These are phyloP conservation scores for Danaus melanippus DNA, from an alignment of 1,140 invertebrate genomes.

Conservation along the genomic window DNA sequence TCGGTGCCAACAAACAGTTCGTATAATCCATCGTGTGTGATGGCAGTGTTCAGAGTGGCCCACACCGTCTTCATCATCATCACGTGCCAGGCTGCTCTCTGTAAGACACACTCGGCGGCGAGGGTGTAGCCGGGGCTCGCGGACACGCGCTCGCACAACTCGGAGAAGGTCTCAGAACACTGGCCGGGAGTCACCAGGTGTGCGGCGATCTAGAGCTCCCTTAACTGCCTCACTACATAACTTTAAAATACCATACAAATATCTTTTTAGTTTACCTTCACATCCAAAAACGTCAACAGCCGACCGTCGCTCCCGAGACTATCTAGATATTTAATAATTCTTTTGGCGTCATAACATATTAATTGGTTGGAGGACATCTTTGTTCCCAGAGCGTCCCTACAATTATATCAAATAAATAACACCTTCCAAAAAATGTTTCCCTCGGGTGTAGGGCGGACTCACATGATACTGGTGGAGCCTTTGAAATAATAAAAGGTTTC, in stretches of 20 bases:
- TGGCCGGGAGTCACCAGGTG: slow-evolving; percentile 41
- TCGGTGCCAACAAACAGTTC: slow-evolving; percentile 68
- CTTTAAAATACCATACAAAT: too few relatives aligned
- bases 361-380: slow-evolving; percentile 26
- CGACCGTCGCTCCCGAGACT: slow-evolving; percentile 14
- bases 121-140: slow-evolving; percentile 31
- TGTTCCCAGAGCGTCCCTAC: slow-evolving; percentile 21
- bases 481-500: slow-evolving; percentile 36
- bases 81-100: slow-evolving; percentile 43
- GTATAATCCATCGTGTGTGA: slow-evolving; percentile 51
- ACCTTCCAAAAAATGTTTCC: background rate
- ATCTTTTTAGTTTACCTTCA: slow-evolving; percentile 26
- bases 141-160: slow-evolving; percentile 32
- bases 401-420: slow-evolving; percentile 6
- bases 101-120: slow-evolving; percentile 32
- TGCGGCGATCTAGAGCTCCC: slow-evolving; percentile 32
- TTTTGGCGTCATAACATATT: slow-evolving; percentile 38
- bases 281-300: slow-evolving; percentile 23
- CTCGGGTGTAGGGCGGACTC: slow-evolving; percentile 2
- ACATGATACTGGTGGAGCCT: slow-evolving; percentile 7
- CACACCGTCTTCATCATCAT: slow-evolving; percentile 26
- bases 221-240: too few relatives aligned
- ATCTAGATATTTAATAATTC: slow-evolving; percentile 30
- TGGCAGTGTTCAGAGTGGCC: slow-evolving; percentile 8
- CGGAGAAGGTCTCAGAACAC: slow-evolving; percentile 34